Base-by-base conservation (phyloP, 2,113 vertebrate genomes). In the Nicator chloris region DNA sequence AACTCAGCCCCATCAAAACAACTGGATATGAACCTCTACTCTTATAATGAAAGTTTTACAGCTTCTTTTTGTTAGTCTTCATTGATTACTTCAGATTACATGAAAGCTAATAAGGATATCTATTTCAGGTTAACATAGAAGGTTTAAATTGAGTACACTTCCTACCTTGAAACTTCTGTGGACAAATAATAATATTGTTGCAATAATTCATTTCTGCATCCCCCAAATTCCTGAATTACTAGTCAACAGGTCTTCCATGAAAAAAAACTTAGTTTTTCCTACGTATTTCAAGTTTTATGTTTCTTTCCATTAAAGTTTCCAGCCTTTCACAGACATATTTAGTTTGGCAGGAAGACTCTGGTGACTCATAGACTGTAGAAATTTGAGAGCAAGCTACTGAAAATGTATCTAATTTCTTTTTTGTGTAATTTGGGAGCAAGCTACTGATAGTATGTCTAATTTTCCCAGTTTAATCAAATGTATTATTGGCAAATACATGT, bases 331-430 rank as follows among this genome's bases (percentile, higher is more conserved):
- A 98, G 96, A 97, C 97, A 98, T 98, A 98, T 98, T 98, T 98
- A 98, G 98, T 97, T 98, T 98, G 98, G 98, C 98, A 98, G 97
- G 96, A 96, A 95, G 85, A 95, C 96, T 97, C 90, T 94, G 82
- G 97, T 98, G 98, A 98, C 97, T 98, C 98, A 98, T 89, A 96
- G 97, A 98, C 97, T 97, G 97, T 97, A 98, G 97, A 98, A 97
- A 98, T 98, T 98, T 98, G 97, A 98, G 97, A 98, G 97, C 96
- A 97, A 98, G 98, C 98, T 98, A 98, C 98, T 98, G 98, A 98
- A 98, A 98, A 98, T 97, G 96, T 97, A 98, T 98, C 97, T 98
- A 96, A 98, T 98, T 98, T 98, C 97, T 98, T 92, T 92, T 93
- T 94, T 60, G 97, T 95, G 97, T 98, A 98, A 98, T 98, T 98